Evolutionary conservation across 2,113 vertebrate genomes (phyloP), one percentile per base, ranked within the genome.

Genomic region (Paradoxurus hermaphroditus): DNA sequence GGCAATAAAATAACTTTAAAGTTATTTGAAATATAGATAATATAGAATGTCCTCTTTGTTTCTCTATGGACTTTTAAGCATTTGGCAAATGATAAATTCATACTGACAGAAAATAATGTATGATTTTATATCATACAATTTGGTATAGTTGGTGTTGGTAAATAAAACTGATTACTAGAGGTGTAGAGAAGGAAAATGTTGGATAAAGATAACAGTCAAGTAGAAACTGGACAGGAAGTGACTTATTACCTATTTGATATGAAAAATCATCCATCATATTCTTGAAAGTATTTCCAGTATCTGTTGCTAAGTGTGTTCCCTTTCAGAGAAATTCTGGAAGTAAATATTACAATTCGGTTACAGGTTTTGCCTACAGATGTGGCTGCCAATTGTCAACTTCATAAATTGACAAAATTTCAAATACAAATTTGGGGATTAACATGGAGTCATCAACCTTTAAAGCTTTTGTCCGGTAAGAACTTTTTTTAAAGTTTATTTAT

Each of bases 251-350:
- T 83, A 86, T 49, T 82, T 83, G 88, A 70, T 73, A 36, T 96
- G 83, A 93, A 96, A 97, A 96, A 84, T 84, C 65, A 83, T 82
- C 85, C 70, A 53, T 81, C 53, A 27, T n/a, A 72, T 12, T 39
- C 41, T 87, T 95, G 86, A 84, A 93, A 97, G 94, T 73, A 90
- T 85, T 82, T 95, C 72, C 77, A 72, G 14, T 62, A 36, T 91
- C 84, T 87, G 18, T 53, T 79, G 78, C 79, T 46, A 90, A 90
- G 49, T 70, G 21, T n/a, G 14, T 91, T 94, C 49, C 46, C 46
- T 91, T 94, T 93, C 53, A 23, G 89, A 27, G 34, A 96, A 97
- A 79, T 83, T 83, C 82, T 79, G 27, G 23, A 83, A 88, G 14
- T 86, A 89, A 92, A 82, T 82, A 68, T 91, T 72, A 82, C 7